Conservation (phyloP, 2,797 vertebrate species). For the Halcyon chelicuti region DNA sequence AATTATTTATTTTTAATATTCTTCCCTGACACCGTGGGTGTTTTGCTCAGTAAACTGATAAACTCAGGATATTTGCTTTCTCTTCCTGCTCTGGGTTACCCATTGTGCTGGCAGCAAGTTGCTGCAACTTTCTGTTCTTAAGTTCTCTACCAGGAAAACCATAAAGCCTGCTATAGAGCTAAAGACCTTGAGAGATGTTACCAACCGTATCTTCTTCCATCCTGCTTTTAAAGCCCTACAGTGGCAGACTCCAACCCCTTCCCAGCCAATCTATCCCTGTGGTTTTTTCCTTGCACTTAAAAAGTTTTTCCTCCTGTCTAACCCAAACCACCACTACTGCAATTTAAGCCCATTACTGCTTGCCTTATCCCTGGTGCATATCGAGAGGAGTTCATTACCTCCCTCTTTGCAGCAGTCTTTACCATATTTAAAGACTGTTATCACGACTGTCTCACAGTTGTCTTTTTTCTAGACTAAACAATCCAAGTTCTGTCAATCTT, state of each 20-base stretch:
- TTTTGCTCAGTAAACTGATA: not conserved
- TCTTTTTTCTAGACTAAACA: conserved; percentile 69
- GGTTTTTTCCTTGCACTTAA: not conserved
- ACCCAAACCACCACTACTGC: conserved; percentile 3
- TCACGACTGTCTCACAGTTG: conserved; percentile 59
- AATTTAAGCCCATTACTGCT: conserved; percentile 56
- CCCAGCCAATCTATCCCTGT: not conserved
- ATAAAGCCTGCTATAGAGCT: not conserved
- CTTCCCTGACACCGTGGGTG: not conserved
- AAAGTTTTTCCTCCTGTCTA: conserved; percentile 39
- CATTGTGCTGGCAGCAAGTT: not conserved
- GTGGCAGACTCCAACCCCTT: not conserved
- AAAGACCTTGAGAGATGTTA: not conserved
- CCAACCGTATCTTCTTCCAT: not conserved
- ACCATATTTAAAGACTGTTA: conserved; percentile 58
- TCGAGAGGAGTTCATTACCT: conserved; percentile 52
- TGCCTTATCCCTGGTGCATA: conserved; percentile 41
- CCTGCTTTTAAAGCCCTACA: not conserved
- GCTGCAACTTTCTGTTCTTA: not conserved
- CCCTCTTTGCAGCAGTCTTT: not conserved
- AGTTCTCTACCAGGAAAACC: not conserved
- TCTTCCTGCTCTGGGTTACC: not conserved
- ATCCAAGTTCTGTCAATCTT: conserved; percentile 54
- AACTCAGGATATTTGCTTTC: not conserved
- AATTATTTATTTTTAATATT: not conserved